A percentile compares a stretch with the other conserved stretches of the same genome.
Evolutionary conservation across 1,140 invertebrate genomes (phyloP).

Genomic region (Panonychus citri): DNA sequence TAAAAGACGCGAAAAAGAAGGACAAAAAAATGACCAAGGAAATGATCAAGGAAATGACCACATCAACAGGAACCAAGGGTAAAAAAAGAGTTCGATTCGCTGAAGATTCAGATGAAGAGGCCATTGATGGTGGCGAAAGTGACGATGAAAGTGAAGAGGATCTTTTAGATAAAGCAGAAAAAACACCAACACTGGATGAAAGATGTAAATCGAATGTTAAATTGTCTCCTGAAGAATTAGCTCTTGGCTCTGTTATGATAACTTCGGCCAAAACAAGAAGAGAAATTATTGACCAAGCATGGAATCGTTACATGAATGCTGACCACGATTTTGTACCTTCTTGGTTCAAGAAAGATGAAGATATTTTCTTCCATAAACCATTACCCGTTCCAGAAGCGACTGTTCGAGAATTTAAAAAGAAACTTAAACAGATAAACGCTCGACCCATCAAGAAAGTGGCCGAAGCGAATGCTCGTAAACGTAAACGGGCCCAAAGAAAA

Average conservation of each 20-base stretch:
- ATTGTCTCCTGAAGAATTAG: slow-evolving; percentile 57
- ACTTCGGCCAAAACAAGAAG: slow-evolving; percentile 59
- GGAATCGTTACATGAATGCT: slow-evolving; percentile 70
- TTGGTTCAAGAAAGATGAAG: slow-evolving; percentile 90
- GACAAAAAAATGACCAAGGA: slow-evolving; percentile 4
- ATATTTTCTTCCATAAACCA: slow-evolving; percentile 45
- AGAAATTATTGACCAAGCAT: slow-evolving; percentile 60
- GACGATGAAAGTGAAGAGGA: slow-evolving; percentile 6
- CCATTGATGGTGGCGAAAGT: slow-evolving; percentile 6
- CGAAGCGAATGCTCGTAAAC: slow-evolving; percentile 92
- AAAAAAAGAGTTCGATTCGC: slow-evolving; percentile 34
- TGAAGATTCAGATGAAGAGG: slow-evolving; percentile 25
- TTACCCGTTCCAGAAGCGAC: slow-evolving; percentile 22
- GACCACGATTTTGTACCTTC: slow-evolving; percentile 62
- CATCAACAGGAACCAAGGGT: slow-evolving; percentile 18
- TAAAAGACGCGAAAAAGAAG: slow-evolving; percentile 10
- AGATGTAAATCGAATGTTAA: slow-evolving; percentile 17
- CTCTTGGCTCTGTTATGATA: slow-evolving; percentile 57
- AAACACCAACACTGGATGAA: slow-evolving; percentile 7
- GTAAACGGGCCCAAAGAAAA: slow-evolving; percentile 49
- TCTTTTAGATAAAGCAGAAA: slow-evolving; percentile 11
- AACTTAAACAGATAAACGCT: slow-evolving; percentile 63
- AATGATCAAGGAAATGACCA: slow-evolving; percentile 1
- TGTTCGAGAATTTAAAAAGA: slow-evolving; percentile 29
- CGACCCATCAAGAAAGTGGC: slow-evolving; percentile 92